Evolutionary conservation across 2,888 invertebrate genomes (phyloP).

Genomic region (Myopa testacea): DNA sequence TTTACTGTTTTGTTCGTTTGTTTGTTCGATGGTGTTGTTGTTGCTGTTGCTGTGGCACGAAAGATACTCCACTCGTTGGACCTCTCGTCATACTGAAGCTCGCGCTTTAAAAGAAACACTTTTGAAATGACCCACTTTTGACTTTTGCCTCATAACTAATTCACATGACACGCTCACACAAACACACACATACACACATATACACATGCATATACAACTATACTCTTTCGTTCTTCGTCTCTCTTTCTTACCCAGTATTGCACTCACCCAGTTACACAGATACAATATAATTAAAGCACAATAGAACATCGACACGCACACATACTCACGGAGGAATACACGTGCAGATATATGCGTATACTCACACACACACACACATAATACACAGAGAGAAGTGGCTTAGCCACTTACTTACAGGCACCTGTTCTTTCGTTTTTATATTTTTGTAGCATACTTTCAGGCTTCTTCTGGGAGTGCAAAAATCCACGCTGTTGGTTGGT

Average conservation of each 20-base stretch:
- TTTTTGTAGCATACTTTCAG: too few species aligned
- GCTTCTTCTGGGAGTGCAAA: too few species aligned
- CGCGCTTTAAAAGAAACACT: conserved; percentile 39
- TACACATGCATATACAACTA: conserved; percentile 14
- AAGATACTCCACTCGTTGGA: neutral
- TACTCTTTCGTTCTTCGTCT: neutral
- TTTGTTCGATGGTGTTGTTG: neutral
- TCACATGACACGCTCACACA: conserved; percentile 50
- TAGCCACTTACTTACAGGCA: too few species aligned
- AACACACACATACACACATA: conserved; percentile 34
- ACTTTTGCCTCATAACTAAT: conserved; percentile 63
- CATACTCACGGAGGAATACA: neutral
- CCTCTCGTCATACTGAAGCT: neutral
- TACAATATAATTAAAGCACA: conserved; percentile 29
- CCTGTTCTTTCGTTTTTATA: too few species aligned
- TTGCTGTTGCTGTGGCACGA: neutral
- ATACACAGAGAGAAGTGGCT: too few species aligned
- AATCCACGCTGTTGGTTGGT: too few species aligned
- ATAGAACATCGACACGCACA: conserved; percentile 18
- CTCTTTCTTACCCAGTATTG: conserved; percentile 11
- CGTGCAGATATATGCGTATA: conserved; percentile 4
- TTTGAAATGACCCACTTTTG: conserved; percentile 58
- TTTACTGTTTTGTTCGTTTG: too few species aligned
- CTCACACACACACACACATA: too few species aligned
- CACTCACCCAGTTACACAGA: conserved; percentile 28